Base-by-base conservation (phyloP, 2,888 invertebrate genomes). In the Muscina levida region DNA sequence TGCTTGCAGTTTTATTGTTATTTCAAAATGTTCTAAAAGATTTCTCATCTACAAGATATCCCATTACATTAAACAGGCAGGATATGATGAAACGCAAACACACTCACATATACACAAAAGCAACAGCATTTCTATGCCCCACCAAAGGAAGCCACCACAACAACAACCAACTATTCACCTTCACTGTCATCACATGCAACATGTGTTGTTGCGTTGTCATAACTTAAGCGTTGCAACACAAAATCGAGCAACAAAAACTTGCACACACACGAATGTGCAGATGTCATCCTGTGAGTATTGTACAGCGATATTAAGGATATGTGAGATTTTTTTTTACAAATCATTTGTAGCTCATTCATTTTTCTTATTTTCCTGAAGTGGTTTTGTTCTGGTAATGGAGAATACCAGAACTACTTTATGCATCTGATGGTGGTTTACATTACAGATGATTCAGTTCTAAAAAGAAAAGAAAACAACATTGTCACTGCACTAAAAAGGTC, bases 131-230 rank as follows among this genome's bases (percentile, higher is more conserved):
- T 19, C 48, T 19, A 48, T 48, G 48, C 19, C 19, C 48, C 48
- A 48, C 19, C 19, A 48, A 10, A 19, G 10, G 15, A 4, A n/a
- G 17, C 17, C 26, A n/a, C 15, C 19, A 37, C 17, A 8, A n/a
- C 44, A n/a, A n/a, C n/a, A n/a, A n/a, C n/a, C n/a, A n/a, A n/a
- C n/a, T n/a, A n/a, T n/a, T n/a, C 26, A 24, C 59, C 15, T 4
- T 31, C 59, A 31, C 3, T 8, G 31, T 8, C 22, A 22, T 17
- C 10, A 26, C 70, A 67, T 62, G 79, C 74, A 75, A 79, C 79
- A 79, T 79, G 79, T 75, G 79, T 66, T 75, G 79, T 66, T 62
- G 37, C 46, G 31, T 42, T 59, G 59, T 59, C 59, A 59, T 59
- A 59, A 39, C 17, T 17, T 15, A 8, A 15, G 37, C 11, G 37